A percentile compares a stretch with the other conserved stretches of the same genome.
phyloP scores from a whole-genome alignment of 2,113 vertebrate species.

The Nanorana parkeri region DNA sequence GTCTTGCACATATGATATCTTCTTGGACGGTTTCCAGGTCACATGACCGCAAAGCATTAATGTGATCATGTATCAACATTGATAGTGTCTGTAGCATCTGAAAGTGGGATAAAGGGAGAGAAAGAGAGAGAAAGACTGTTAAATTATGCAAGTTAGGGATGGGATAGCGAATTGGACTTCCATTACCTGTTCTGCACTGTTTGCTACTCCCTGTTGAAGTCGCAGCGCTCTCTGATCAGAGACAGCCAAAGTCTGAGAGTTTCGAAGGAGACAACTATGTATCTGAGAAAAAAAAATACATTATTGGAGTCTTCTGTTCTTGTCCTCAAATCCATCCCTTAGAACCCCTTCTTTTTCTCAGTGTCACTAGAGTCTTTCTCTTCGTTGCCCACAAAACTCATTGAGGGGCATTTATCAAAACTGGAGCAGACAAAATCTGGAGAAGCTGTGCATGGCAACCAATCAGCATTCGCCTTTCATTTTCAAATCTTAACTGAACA shows the following conservation, averaged over 20 bases:
- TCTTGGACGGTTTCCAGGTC: conserved; percentile 76
- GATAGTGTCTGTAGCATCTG: conserved; percentile 88
- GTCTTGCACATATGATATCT: conserved; percentile 83
- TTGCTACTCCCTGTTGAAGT: conserved; percentile 90
- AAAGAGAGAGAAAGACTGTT: background rate
- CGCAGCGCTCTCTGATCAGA: conserved; percentile 88
- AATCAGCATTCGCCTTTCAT: no score
- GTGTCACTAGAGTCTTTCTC: no score
- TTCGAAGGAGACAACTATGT: conserved; percentile 87
- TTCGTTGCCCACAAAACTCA: no score
- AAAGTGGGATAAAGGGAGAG: background rate
- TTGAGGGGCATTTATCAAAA: no score
- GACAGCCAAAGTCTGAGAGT: conserved; percentile 87
- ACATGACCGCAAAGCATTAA: conserved; percentile 79
- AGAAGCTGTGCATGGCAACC: no score
- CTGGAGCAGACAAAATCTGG: no score
- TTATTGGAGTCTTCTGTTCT: background rate
- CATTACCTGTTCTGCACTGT: conserved; percentile 87
- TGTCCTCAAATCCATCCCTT: no score
- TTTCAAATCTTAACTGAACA: no score
- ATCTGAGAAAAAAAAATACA: conserved; percentile 71
- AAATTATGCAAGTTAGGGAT: background rate
- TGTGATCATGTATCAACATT: conserved; percentile 84
- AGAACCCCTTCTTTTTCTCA: no score
- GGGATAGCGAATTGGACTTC: conserved; percentile 38